Percentiles rank a stretch among this genome's conserved stretches.
These are phyloP conservation scores for Trematocara unimaculatum DNA, from an alignment of 2,113 vertebrate genomes.

Conservation along the genomic window DNA sequence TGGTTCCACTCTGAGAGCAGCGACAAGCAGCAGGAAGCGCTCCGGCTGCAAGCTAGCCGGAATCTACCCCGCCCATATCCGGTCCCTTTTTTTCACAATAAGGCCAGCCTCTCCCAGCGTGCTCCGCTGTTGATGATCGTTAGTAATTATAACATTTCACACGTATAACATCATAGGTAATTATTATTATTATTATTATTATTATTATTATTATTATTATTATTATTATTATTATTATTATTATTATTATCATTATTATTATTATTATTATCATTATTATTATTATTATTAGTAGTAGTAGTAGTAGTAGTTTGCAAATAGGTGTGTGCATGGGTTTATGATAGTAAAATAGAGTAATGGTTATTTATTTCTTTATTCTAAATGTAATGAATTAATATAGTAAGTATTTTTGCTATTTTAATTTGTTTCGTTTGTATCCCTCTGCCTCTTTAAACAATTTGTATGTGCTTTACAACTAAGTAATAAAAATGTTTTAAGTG, in stretches of 20 bases:
- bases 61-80: neutral
- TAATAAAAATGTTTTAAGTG: neutral
- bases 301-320: neutral
- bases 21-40: slow-evolving; percentile 18
- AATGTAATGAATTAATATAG: neutral
- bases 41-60: neutral
- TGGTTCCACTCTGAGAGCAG: neutral
- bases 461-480: neutral
- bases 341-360: neutral
- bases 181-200: no score
- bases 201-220: no score
- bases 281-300: no score
- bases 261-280: no score
- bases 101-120: neutral
- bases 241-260: fast-evolving
- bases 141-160: neutral
- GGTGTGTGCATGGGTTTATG: neutral
- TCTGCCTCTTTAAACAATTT: neutral
- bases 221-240: fast-evolving
- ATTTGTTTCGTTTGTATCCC: neutral
- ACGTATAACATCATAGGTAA: neutral
- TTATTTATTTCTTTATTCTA: neutral
- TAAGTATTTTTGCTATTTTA: fast-evolving
- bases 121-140: neutral
- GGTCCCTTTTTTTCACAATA: neutral